These are phyloP conservation scores for Dendrocopos noguchii DNA, from an alignment of 2,113 vertebrate genomes.

Conservation along the genomic window DNA sequence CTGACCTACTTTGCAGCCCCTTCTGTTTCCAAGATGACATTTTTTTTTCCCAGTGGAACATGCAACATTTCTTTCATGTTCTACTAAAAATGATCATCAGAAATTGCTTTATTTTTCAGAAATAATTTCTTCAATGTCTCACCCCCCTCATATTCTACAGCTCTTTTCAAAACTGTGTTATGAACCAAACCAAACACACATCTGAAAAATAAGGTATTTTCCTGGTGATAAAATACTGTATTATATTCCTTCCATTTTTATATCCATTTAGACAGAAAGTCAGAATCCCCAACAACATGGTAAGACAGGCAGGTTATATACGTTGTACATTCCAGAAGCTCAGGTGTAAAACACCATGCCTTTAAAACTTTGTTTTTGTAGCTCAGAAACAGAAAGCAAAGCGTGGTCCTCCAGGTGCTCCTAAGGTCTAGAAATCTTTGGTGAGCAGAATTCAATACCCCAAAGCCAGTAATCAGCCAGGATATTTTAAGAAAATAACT, in stretches of 20 bases:
- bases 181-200: not conserved
- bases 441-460: conserved; percentile 38
- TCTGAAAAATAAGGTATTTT: not conserved
- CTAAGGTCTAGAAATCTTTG: not conserved
- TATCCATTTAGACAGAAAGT: not conserved
- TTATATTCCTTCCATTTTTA: not conserved
- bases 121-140: not conserved
- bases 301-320: not conserved
- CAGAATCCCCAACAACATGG: not conserved
- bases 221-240: not conserved
- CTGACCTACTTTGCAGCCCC: not conserved
- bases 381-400: conserved; percentile 4
- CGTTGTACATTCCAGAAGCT: not conserved
- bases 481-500: conserved; percentile 47
- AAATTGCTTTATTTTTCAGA: not conserved
- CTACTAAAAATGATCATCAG: not conserved
- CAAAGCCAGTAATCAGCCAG: not conserved
- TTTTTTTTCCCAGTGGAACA: not conserved
- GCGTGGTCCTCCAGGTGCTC: not conserved
- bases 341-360: not conserved
- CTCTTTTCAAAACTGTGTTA: not conserved
- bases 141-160: not conserved
- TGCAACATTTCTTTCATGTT: not conserved
- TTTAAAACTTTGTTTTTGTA: not conserved
- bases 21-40: not conserved